Percentiles rank a stretch among this genome's conserved stretches.
Evolutionary conservation across 2,888 invertebrate species (phyloP).

Genomic region (Drosophila mayaguana): DNA sequence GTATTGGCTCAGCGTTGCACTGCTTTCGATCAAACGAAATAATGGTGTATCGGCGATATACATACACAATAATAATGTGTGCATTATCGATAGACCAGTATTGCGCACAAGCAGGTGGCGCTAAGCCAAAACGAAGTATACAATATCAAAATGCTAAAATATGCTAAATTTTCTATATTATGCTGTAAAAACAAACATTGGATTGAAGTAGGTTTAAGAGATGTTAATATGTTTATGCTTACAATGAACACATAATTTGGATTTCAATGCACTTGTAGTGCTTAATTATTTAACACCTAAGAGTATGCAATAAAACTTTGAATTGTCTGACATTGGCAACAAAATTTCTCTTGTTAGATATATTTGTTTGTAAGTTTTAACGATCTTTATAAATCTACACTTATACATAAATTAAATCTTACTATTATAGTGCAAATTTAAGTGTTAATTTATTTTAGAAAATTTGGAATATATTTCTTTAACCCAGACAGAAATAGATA

Average conservation of each 20-base stretch:
- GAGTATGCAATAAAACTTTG: constrained; percentile 5
- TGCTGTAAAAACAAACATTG: neutral
- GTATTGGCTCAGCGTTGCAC: constrained; percentile 57
- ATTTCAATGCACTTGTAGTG: no score
- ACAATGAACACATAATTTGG: neutral
- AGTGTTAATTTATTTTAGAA: neutral
- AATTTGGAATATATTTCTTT: neutral
- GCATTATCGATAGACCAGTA: constrained; percentile 33
- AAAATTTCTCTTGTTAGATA: neutral
- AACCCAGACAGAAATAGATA: neutral
- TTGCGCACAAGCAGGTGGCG: constrained; percentile 13
- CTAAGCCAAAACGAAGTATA: neutral
- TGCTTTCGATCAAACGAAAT: constrained; percentile 30
- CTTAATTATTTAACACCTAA: constrained; percentile 1
- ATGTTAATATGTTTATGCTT: neutral
- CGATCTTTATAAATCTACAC: neutral
- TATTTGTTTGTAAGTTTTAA: neutral
- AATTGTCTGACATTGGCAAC: neutral
- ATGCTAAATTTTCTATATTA: neutral
- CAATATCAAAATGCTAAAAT: neutral
- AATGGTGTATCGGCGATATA: constrained; percentile 26
- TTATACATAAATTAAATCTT: neutral
- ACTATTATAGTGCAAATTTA: neutral
- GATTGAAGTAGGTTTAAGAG: no score
- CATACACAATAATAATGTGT: constrained; percentile 9